Base-by-base conservation (phyloP, 2,888 invertebrate genomes). In the Dynastes grantii region DNA sequence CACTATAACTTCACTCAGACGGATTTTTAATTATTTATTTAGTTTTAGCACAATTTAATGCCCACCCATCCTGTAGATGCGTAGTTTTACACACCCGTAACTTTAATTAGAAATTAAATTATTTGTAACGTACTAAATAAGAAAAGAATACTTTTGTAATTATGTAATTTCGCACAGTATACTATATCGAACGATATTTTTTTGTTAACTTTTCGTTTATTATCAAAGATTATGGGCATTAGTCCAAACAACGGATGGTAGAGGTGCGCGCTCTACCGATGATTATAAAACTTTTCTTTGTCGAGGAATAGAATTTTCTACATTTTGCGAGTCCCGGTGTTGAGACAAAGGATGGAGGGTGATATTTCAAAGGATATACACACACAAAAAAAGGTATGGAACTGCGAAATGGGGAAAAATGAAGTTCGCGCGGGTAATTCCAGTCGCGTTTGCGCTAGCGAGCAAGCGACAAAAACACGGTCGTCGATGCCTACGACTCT, bases 321-420 rank as follows among this genome's bases (percentile, higher is more conserved):
- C 73, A 29, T 75, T 75, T 27, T 61, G 73, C 45, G 45, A 58
- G 73, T 75, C 63, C 73, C 45, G 45, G 11, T 45, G 27, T 61
- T 75, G 73, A 75, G 73, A 75, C 73, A 75, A 75, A 75, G 49
- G 73, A 61, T 40, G 73, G 61, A 75, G 61, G 61, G 73, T 45
- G 73, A 75, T 75, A 75, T 75, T 75, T 75, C 73, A 75, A 81
- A 78, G 71, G 76, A 67, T 76, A 65, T 82, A 83, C 82, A 82
- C 83, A 82, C 84, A 83, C 84, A 85, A 83, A 85, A 85, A 85
- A 83, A 83, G 83, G 83, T 83, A 83, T 85, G 84, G 85, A 85
- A 85, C 86, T 86, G 85, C 84, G 85, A 85, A 85, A 87, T 85
- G 84, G 84, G 86, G 87, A 87, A 87, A 86, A 87, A 87, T 87